These are phyloP conservation scores for Heliocidaris erythrogramma DNA, from an alignment of 35 echinoderm and acorn worm species.

Conservation along the genomic window DNA sequence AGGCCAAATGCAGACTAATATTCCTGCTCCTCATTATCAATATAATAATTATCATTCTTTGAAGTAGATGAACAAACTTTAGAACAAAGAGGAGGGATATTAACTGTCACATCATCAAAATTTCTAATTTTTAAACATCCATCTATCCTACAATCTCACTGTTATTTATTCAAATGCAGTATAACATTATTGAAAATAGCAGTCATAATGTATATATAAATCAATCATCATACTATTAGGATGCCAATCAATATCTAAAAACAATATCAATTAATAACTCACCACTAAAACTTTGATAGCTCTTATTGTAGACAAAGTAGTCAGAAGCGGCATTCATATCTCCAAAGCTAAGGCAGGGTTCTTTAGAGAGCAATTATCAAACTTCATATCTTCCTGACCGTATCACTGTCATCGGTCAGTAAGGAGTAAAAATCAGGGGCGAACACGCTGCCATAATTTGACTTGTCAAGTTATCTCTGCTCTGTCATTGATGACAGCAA, in stretches of 20 bases:
- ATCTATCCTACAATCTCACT: too few relatives aligned
- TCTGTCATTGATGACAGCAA: neutral
- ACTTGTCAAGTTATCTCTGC: neutral
- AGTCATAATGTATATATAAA: too few relatives aligned
- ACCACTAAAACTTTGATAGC: neutral
- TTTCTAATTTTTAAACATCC: too few relatives aligned
- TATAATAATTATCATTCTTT: too few relatives aligned
- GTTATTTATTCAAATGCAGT: too few relatives aligned
- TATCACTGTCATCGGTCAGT: neutral
- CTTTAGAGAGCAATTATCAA: neutral
- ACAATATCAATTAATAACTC: neutral
- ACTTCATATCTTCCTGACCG: neutral
- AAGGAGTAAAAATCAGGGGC: neutral
- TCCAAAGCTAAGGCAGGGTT: neutral
- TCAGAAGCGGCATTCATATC: neutral
- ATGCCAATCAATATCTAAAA: neutral
- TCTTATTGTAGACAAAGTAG: neutral
- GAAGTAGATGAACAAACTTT: too few relatives aligned
- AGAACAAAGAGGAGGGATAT: too few relatives aligned
- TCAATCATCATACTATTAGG: too few relatives aligned
- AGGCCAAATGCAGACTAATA: too few relatives aligned
- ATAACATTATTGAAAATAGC: too few relatives aligned
- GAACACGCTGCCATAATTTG: neutral
- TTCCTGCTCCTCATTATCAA: too few relatives aligned
- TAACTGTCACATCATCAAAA: too few relatives aligned